These are phyloP conservation scores for Heliconius aoede DNA, from an alignment of 2,888 invertebrate genomes.

Conservation along the genomic window DNA sequence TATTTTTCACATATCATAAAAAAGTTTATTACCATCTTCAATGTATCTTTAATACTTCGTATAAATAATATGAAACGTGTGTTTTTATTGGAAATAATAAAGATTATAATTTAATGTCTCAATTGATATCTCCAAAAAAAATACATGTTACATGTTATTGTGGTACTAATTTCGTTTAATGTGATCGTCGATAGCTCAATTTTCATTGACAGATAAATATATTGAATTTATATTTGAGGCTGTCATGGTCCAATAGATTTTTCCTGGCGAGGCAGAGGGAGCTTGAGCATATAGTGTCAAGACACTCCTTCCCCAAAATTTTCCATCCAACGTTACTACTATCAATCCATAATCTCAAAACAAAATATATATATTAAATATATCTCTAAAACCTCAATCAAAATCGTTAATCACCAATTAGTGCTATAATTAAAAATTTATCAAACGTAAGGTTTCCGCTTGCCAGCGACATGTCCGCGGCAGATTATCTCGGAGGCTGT, in stretches of 20 bases:
- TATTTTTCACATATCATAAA: slow-evolving; percentile 46
- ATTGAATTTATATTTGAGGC: no score
- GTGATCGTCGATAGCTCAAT: neutral
- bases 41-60: slow-evolving; percentile 1
- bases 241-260: no score
- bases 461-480: slow-evolving; percentile 37
- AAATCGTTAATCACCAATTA: slow-evolving; percentile 16
- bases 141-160: neutral
- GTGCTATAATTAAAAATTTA: slow-evolving; percentile 6
- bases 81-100: slow-evolving; percentile 10
- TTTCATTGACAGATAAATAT: neutral
- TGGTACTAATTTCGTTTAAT: neutral
- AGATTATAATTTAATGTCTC: slow-evolving; percentile 13
- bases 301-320: no score
- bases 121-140: neutral
- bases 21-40: neutral
- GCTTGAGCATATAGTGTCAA: no score
- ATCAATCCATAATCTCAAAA: neutral
- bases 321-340: no score
- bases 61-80: slow-evolving; percentile 15
- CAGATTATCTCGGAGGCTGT: slow-evolving; percentile 42
- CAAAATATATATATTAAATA: neutral
- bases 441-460: slow-evolving; percentile 29
- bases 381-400: neutral
- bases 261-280: no score